Evolutionary conservation across 2,888 invertebrate genomes (phyloP), one percentile per base, ranked within the genome.

Genomic region (Phalera bucephala): DNA sequence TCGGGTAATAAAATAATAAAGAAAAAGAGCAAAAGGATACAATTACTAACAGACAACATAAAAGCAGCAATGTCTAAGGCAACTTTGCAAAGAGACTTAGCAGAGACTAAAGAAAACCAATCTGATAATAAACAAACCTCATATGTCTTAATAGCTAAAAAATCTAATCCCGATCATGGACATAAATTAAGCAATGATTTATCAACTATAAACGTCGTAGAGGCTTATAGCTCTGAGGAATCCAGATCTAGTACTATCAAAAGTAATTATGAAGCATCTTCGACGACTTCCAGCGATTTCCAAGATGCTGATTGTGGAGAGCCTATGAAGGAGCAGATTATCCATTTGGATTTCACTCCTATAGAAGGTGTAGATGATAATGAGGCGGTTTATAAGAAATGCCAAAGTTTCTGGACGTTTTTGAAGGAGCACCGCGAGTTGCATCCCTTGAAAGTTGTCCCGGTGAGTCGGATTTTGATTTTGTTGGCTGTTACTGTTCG

Each of bases 371-470:
- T 40, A 0, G 59, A 60, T 17, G 49, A 52, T 11, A 30, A 44
- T 2, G 30, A 42, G 1, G 8, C 31, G 1, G n/a, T 43, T 0
- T 36, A 33, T 31, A 33, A 36, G 26, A 60, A 56, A 29, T 52
- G 54, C 32, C 26, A 23, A 3, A 41, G 46, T 3, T 54, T 59
- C 31, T 59, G 59, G 59, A 17, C 45, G 3, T 45, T 48, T 15
- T 19, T 59, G 4, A 11, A 33, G 3, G 12, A 21, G 2, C 29
- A 38, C n/a, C 30, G 32, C 1, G 10, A 33, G n/a, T 19, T 45
- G n/a, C 21, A 40, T 11, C 20, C 30, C 20, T 13, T 33, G n/a
- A 29, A 33, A 20, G 35, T 38, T 12, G 1, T 33, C 2, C 38
- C 40, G 14, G 35, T 38, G 36, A 29, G 35, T 32, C 13, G 5